Conservation (phyloP, 1,140 invertebrate genomes). For the Stratiolaelaps scimitus region DNA sequence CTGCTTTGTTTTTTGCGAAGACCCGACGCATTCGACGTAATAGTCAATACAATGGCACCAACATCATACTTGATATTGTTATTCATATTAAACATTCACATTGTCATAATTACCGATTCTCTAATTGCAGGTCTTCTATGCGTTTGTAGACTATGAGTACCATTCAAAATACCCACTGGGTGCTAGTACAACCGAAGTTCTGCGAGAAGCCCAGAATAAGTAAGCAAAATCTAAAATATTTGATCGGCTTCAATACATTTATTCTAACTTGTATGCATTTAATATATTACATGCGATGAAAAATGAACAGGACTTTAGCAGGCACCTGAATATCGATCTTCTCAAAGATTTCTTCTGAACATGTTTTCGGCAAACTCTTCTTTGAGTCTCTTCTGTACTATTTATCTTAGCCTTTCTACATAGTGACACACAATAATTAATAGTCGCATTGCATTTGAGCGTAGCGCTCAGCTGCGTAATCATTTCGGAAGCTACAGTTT, state of each 20-base stretch:
- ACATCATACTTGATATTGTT: too few relatives aligned
- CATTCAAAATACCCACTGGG: constrained; percentile 46
- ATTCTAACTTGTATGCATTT: not conserved
- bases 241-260: too few relatives aligned
- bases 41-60: too few relatives aligned
- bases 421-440: not conserved
- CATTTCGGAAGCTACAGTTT: not conserved
- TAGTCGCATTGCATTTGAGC: not conserved
- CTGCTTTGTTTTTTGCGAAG: too few relatives aligned
- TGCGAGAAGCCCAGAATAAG: constrained; percentile 60
- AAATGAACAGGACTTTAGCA: too few relatives aligned
- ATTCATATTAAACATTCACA: too few relatives aligned
- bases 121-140: constrained; percentile 53
- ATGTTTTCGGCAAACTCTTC: too few relatives aligned
- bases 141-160: constrained; percentile 73
- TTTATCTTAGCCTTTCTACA: too few relatives aligned
- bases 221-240: constrained; percentile 70
- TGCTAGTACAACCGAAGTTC: constrained; percentile 54
- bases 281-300: not conserved
- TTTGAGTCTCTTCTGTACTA: too few relatives aligned
- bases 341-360: too few relatives aligned
- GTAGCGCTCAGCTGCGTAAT: not conserved
- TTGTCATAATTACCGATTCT: not conserved
- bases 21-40: too few relatives aligned
- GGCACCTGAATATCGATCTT: too few relatives aligned